Conservation (phyloP, 2,888 invertebrate genomes). For the Rhorus exstirpatorius region DNA sequence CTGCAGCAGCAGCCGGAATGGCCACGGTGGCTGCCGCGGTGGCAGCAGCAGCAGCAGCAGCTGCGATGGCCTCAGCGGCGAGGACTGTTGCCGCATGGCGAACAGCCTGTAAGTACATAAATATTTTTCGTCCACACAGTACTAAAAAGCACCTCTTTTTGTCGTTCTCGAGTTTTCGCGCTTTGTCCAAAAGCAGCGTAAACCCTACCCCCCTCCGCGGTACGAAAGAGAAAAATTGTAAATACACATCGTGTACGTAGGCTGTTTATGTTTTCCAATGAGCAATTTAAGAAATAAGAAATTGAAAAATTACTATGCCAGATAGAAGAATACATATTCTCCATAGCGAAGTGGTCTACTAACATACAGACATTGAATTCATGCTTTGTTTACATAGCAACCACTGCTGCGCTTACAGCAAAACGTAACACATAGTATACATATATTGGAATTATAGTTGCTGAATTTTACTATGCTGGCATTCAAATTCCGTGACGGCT, state of each 20-base stretch:
- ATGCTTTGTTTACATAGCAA: not conserved
- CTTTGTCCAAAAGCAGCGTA: not conserved
- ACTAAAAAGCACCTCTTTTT: not conserved
- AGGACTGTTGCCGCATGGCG: too few relatives aligned
- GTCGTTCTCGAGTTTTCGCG: not conserved
- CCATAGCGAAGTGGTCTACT: slow-evolving; percentile 4
- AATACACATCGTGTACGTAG: too few relatives aligned
- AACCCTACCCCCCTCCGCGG: not conserved
- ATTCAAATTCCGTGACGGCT: too few relatives aligned
- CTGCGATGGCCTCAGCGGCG: too few relatives aligned
- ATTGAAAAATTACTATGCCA: slow-evolving; percentile 17
- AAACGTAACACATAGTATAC: too few relatives aligned
- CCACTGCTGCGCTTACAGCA: too few relatives aligned
- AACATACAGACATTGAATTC: not conserved
- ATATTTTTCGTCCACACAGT: not conserved
- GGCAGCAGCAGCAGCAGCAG: too few relatives aligned
- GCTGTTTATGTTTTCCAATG: slow-evolving; percentile 1
- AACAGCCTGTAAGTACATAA: too few relatives aligned
- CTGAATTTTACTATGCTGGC: too few relatives aligned
- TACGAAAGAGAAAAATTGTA: not conserved
- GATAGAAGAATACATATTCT: not conserved
- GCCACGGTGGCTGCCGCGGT: too few relatives aligned
- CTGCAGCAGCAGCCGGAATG: too few relatives aligned
- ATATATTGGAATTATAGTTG: not conserved
- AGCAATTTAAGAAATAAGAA: slow-evolving; percentile 12